A percentile compares a stretch with the other conserved stretches of the same genome.
Conservation (phyloP, 1,140 invertebrate genomes). For the Thaumatotibia leucotreta region DNA sequence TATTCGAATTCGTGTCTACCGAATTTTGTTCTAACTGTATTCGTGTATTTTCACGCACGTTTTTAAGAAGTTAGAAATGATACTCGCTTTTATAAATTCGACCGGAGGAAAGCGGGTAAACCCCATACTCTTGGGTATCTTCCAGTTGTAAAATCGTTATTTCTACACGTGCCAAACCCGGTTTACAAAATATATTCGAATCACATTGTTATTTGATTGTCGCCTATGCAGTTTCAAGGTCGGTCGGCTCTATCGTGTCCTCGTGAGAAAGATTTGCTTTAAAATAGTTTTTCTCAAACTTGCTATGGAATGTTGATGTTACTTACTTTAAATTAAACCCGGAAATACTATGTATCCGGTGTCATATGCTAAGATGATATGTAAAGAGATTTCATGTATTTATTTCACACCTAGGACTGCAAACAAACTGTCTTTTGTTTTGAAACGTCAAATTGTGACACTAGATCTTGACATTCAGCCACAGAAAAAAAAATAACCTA, state of each 20-base stretch:
- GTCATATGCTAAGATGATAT: no score
- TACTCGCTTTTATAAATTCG: neutral
- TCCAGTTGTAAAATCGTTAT: slow-evolving; percentile 34
- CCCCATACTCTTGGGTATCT: neutral
- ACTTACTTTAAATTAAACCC: no score
- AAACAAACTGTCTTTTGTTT: no score
- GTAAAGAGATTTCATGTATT: no score
- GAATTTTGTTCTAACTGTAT: no score
- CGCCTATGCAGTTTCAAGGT: slow-evolving; percentile 53
- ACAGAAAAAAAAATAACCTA: no score
- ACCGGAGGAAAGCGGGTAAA: neutral
- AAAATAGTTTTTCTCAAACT: slow-evolving; percentile 41
- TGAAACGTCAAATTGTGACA: no score
- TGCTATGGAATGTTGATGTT: no score
- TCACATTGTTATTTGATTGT: slow-evolving; percentile 50
- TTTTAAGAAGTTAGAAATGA: neutral
- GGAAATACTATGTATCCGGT: no score
- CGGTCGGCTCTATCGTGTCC: slow-evolving; percentile 25
- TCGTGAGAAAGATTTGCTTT: slow-evolving; percentile 36
- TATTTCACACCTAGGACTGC: no score
- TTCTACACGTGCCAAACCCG: slow-evolving; percentile 33
- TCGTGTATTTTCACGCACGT: neutral
- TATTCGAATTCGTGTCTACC: no score
- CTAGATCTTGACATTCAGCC: no score
- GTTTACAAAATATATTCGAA: slow-evolving; percentile 18